Conservation (phyloP, 2,888 invertebrate genomes). For the Galerucella nymphaeae region DNA sequence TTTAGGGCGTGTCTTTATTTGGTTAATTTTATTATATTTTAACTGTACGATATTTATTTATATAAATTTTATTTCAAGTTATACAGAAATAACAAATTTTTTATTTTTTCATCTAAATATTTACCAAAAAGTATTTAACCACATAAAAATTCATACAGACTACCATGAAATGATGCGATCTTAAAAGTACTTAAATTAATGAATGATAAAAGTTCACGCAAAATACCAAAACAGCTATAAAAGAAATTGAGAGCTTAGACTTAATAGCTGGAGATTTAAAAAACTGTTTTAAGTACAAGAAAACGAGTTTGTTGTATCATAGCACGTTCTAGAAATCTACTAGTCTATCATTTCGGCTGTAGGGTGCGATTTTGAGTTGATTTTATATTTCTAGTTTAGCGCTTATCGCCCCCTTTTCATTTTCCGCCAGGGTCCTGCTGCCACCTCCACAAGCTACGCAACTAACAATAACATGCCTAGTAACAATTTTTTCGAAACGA, state of each 20-base stretch:
- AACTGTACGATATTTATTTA: neutral
- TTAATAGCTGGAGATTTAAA: neutral
- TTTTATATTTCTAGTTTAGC: no score
- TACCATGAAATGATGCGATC: neutral
- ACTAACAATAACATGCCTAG: no score
- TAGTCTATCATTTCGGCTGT: no score
- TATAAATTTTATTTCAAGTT: no score
- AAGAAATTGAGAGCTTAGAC: slow-evolving; percentile 13
- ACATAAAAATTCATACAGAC: neutral
- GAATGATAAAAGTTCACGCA: neutral
- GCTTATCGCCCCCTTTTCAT: no score
- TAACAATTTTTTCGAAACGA: no score
- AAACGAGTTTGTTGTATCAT: neutral
- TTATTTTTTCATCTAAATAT: no score
- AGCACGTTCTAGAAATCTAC: neutral
- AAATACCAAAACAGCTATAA: slow-evolving; percentile 16
- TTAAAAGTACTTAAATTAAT: neutral
- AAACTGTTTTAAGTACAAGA: neutral
- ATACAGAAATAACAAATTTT: no score
- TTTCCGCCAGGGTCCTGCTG: no score
- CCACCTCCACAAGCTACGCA: no score
- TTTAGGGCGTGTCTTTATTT: neutral
- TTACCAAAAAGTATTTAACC: neutral
- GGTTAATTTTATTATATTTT: neutral
- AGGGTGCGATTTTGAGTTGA: no score